These are phyloP conservation scores for Bombus pascuorum DNA, from an alignment of 1,140 invertebrate genomes.

Conservation along the genomic window DNA sequence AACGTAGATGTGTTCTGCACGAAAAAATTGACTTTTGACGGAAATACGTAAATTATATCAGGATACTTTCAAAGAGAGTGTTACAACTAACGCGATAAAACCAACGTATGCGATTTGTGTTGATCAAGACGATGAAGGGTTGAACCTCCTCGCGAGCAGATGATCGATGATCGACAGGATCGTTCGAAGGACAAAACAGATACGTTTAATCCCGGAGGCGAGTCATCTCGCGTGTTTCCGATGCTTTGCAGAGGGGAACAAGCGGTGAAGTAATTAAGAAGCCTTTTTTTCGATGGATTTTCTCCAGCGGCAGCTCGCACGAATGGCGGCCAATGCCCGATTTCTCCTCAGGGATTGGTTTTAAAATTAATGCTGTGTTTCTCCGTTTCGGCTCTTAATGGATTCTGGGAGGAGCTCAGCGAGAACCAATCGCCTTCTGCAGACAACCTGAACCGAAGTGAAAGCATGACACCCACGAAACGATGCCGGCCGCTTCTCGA, in stretches of 20 bases:
- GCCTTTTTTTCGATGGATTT: slow-evolving; percentile 68
- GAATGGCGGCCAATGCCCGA: slow-evolving; percentile 73
- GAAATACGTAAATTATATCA: no score
- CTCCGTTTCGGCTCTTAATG: slow-evolving; percentile 80
- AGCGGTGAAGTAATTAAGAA: slow-evolving; percentile 71
- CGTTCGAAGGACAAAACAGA: slow-evolving; percentile 43
- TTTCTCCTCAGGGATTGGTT: slow-evolving; percentile 77
- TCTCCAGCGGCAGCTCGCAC: slow-evolving; percentile 57
- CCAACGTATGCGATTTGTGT: neutral
- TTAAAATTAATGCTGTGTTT: slow-evolving; percentile 81
- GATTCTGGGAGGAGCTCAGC: slow-evolving; percentile 80
- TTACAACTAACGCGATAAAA: neutral
- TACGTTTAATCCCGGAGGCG: slow-evolving; percentile 56
- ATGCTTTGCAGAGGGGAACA: slow-evolving; percentile 32
- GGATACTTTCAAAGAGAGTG: no score
- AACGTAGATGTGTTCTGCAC: no score
- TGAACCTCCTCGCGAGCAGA: neutral
- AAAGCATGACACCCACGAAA: slow-evolving; percentile 80
- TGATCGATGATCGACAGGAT: slow-evolving; percentile 34
- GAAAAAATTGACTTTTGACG: no score
- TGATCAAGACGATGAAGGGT: neutral
- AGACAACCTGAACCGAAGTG: slow-evolving; percentile 69
- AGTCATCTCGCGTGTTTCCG: slow-evolving; percentile 60
- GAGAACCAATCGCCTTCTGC: slow-evolving; percentile 79
- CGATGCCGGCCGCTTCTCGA: slow-evolving; percentile 68